Conservation (phyloP, 2,113 vertebrate genomes). For the Mastomys natalensis region DNA sequence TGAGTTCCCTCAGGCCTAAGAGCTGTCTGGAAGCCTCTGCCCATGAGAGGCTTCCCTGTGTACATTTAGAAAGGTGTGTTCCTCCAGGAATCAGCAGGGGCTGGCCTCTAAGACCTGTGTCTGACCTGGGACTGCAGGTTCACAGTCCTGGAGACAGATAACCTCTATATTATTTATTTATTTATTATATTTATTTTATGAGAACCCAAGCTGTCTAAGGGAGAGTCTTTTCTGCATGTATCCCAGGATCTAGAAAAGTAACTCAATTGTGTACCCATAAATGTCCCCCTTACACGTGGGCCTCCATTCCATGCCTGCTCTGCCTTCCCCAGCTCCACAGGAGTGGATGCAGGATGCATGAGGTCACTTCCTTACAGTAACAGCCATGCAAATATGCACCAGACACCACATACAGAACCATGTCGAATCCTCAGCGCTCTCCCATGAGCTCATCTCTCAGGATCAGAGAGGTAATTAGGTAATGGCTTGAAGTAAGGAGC, state of each 20-base stretch:
- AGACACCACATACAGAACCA: background rate
- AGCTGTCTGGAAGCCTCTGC: background rate
- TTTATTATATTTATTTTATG: background rate
- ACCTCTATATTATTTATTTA: background rate
- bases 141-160: background rate
- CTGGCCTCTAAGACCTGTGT: background rate
- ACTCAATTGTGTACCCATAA: background rate
- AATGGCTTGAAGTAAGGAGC: background rate
- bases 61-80: background rate
- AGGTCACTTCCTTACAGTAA: background rate
- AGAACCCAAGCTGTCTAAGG: background rate
- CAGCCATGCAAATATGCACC: background rate
- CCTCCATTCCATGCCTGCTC: background rate
- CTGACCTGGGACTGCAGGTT: background rate
- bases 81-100: background rate
- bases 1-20: background rate
- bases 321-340: background rate
- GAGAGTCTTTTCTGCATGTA: background rate
- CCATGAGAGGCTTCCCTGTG: background rate
- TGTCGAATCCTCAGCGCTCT: background rate
- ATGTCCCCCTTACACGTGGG: background rate
- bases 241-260: conserved; percentile 14
- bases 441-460: background rate
- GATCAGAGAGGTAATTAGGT: background rate
- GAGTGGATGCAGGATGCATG: background rate